phyloP scores from a whole-genome alignment of 2,888 invertebrate genomes.

The Hecatera dysodea region DNA sequence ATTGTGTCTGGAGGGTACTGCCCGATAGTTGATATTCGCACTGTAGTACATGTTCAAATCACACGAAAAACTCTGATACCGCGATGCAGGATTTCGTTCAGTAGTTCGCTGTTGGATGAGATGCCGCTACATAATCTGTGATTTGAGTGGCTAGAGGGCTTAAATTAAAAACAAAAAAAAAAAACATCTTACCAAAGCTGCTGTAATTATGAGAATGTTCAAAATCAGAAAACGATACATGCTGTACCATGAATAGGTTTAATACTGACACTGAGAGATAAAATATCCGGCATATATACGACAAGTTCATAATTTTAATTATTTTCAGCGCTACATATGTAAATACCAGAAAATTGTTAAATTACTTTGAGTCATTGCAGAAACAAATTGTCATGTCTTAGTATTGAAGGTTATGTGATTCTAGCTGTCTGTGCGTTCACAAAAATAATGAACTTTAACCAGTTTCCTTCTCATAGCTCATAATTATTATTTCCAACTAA shows the following conservation, averaged over 20 bases:
- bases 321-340: conserved; percentile 24
- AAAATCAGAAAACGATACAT: conserved; percentile 58
- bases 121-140: no score
- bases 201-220: conserved; percentile 9
- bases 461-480: no score
- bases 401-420: neutral
- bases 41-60: no score
- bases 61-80: no score
- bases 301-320: conserved; percentile 7
- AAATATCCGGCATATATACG: conserved; percentile 2
- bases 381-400: neutral
- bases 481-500: no score
- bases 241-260: conserved; percentile 5
- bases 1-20: no score
- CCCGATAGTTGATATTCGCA: no score
- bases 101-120: no score
- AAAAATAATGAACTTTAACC: no score
- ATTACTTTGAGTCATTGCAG: conserved; percentile 10
- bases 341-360: conserved; percentile 68
- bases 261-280: conserved; percentile 13
- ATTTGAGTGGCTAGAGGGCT: no score
- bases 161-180: no score
- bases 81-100: no score
- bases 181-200: conserved; percentile 37
- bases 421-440: neutral